Percentiles rank a stretch among this genome's conserved stretches.
Conservation (phyloP, 1,140 invertebrate species). For the Nasonia longicornis region DNA sequence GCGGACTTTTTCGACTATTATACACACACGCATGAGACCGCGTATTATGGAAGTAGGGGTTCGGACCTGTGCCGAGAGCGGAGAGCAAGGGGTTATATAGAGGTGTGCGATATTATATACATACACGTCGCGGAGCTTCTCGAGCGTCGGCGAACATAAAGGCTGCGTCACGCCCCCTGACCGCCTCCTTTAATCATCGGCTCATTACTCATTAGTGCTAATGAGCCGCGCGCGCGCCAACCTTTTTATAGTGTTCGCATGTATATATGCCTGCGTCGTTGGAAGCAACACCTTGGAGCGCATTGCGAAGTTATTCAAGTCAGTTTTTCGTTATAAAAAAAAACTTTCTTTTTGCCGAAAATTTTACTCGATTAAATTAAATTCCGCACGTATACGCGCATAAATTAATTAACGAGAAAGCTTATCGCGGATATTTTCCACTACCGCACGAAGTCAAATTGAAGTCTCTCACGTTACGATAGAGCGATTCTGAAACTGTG, state of each 20-base stretch:
- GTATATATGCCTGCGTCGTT: background rate
- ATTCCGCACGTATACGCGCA: background rate
- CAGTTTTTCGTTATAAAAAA: background rate
- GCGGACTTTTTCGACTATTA: background rate
- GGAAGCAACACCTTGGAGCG: background rate
- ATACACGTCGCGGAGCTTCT: background rate
- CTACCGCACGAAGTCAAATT: background rate
- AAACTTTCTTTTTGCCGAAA: too few species aligned
- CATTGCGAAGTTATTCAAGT: too few species aligned
- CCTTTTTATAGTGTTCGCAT: slow-evolving; percentile 35
- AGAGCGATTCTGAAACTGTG: background rate
- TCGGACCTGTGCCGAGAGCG: background rate
- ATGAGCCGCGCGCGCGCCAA: slow-evolving; percentile 67
- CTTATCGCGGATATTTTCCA: background rate
- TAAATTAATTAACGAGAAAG: background rate
- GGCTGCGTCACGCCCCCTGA: slow-evolving; percentile 64
- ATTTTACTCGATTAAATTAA: too few species aligned
- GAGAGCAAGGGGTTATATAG: slow-evolving; percentile 9
- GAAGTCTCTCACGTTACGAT: background rate
- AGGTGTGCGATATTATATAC: background rate
- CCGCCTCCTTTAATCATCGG: slow-evolving; percentile 69
- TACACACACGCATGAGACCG: background rate
- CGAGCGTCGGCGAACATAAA: slow-evolving; percentile 64
- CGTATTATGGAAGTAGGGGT: background rate
- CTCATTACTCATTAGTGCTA: slow-evolving; percentile 70